Percentiles rank a stretch among this genome's conserved stretches.
Evolutionary conservation across 2,888 invertebrate species (phyloP).

Genomic region (Lycaena phlaeas): DNA sequence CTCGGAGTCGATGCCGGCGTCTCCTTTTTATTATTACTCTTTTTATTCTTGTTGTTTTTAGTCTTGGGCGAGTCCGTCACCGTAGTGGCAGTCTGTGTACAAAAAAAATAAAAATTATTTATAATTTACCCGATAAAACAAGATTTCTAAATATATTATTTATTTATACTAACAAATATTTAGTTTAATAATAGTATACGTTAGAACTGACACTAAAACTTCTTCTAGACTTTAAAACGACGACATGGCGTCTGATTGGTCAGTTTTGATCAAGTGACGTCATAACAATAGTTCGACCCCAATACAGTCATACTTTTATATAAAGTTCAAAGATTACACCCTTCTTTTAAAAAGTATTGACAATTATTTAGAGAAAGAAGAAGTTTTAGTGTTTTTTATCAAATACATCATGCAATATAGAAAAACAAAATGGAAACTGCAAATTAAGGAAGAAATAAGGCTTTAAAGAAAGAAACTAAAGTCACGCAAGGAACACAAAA

Average conservation of each 20-base stretch:
- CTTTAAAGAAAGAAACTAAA: conserved; percentile 1
- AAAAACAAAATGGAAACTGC: conserved; percentile 2
- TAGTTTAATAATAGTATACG: too few relatives aligned
- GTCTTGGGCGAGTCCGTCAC: conserved; percentile 2
- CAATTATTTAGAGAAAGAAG: background rate
- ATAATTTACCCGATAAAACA: background rate
- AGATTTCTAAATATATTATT: too few relatives aligned
- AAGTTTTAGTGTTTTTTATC: background rate
- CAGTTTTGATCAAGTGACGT: too few relatives aligned
- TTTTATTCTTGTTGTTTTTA: conserved; percentile 5
- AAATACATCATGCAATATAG: background rate
- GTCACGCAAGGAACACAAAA: conserved; percentile 4
- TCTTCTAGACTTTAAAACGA: too few relatives aligned
- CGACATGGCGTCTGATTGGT: too few relatives aligned
- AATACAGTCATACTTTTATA: too few relatives aligned
- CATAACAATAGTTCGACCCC: too few relatives aligned
- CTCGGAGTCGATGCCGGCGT: background rate
- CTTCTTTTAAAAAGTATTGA: too few relatives aligned
- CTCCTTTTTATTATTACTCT: conserved; percentile 2
- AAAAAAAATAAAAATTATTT: background rate
- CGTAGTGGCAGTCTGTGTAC: conserved; percentile 3
- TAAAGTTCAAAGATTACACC: too few relatives aligned
- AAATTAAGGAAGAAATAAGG: conserved; percentile 3
- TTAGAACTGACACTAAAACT: background rate
- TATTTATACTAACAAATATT: too few relatives aligned